Evolutionary conservation across 1,140 invertebrate species (phyloP), one percentile per base, ranked within the genome.

Genomic region (Pissodes strobi): DNA sequence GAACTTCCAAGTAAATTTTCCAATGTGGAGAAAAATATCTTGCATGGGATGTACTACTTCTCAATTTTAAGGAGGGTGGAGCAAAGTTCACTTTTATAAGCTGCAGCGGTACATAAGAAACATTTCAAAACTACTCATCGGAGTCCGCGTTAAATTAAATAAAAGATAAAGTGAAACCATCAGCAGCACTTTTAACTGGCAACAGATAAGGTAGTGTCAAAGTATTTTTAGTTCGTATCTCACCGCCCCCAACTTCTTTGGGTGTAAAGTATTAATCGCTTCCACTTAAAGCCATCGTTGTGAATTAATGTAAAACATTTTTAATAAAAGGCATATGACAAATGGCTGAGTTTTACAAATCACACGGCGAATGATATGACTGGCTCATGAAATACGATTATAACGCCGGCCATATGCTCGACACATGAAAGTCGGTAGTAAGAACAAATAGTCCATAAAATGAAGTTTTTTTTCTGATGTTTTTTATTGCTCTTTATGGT

Each of bases 351-450:
- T 48, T 37, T 39, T 34, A 59, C 15, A 61, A 61, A 61, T 61
- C 58, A 61, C 48, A 61, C 48, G 58, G 17, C 30, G 48, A 51
- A 61, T 39, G 58, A 52, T 61, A 49, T 34, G 45, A 34, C 56
- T 37, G 56, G 34, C 17, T 23, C 22, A 18, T 51, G 58, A 61
- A 51, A 61, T 61, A 61, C 51, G 45, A 61, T 25, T 15, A 51
- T 61, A 49, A 38, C 41, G 30, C 19, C 46, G 12, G 46, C 41
- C 58, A 61, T 61, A 61, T 61, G 58, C 22, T 61, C 25, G 12
- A 21, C 58, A 61, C 45, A 61, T 61, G 58, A 61, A 61, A 61
- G 58, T 39, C 58, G 58, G 46, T 61, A 61, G 43, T 49, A 49
- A 51, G 25, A 30, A 61, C 46, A 61, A 61, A 61, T 61, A 61